Conservation (phyloP, 2,797 vertebrate species). For the Carapus acus region DNA sequence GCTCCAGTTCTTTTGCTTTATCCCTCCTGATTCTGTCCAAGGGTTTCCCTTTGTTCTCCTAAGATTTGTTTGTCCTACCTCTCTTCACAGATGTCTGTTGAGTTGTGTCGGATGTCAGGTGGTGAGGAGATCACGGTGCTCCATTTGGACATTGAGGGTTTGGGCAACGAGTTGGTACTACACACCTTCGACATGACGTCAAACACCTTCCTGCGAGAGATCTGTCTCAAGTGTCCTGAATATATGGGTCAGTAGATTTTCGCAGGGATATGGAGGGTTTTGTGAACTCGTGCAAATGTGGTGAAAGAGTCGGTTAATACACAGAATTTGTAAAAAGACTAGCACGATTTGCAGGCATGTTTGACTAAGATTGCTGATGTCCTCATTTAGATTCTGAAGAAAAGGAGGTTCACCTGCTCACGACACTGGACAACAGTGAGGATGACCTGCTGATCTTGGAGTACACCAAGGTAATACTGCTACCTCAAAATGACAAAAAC, state of each 20-base stretch:
- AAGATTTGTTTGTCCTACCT: not conserved
- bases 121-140: slow-evolving; percentile 78
- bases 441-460: slow-evolving; percentile 88
- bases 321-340: too few species aligned
- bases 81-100: slow-evolving; percentile 78
- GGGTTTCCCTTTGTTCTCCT: not conserved
- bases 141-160: slow-evolving; percentile 78
- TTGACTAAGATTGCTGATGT: too few species aligned
- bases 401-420: slow-evolving; percentile 86
- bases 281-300: too few species aligned
- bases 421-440: slow-evolving; percentile 89
- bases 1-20: too few species aligned
- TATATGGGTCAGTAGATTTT: slow-evolving; percentile 80
- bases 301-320: too few species aligned
- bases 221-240: slow-evolving; percentile 89
- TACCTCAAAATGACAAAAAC: not conserved
- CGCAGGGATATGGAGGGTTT: not conserved
- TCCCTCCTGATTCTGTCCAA: slow-evolving; percentile 1
- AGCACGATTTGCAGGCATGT: too few species aligned
- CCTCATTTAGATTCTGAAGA: slow-evolving; percentile 79
- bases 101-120: slow-evolving; percentile 77
- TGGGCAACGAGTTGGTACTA: slow-evolving; percentile 87
- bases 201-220: slow-evolving; percentile 84
- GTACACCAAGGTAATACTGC: slow-evolving; percentile 79
- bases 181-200: slow-evolving; percentile 88